Conservation (phyloP, 1,140 invertebrate species). For the Trichonephila clavata region DNA sequence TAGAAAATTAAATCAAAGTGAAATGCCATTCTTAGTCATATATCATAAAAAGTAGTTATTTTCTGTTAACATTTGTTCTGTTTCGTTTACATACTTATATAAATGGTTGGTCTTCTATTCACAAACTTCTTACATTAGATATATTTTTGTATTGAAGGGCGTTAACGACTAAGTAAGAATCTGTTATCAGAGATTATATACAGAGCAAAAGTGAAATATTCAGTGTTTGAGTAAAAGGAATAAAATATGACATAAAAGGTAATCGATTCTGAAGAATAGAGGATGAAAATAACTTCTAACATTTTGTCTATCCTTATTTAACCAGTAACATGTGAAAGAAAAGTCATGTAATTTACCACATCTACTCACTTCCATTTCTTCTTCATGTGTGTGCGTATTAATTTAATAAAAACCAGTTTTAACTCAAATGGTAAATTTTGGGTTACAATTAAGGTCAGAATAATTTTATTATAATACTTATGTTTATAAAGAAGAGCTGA, state of each 20-base stretch:
- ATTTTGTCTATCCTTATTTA: not conserved
- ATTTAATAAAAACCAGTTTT: not conserved
- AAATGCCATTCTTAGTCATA: too few species aligned
- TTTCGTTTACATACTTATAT: too few species aligned
- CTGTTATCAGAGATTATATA: not conserved
- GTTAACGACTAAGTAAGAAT: not conserved
- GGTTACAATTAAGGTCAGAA: not conserved
- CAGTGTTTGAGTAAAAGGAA: not conserved
- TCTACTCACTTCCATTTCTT: not conserved
- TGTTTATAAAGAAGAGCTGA: too few species aligned
- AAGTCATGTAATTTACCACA: not conserved
- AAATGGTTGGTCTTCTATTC: too few species aligned
- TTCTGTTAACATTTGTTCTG: too few species aligned
- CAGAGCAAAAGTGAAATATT: not conserved
- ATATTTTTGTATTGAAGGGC: too few species aligned
- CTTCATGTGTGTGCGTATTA: not conserved
- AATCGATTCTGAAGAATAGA: not conserved
- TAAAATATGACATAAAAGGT: not conserved
- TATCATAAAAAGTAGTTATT: too few species aligned
- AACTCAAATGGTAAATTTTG: not conserved
- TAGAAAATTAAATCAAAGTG: too few species aligned
- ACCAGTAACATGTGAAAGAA: not conserved
- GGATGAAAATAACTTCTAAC: not conserved
- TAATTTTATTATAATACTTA: too few species aligned
- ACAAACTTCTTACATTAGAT: too few species aligned